Evolutionary conservation across 2,113 vertebrate species (phyloP).

Genomic region (Platycercus adscitus): DNA sequence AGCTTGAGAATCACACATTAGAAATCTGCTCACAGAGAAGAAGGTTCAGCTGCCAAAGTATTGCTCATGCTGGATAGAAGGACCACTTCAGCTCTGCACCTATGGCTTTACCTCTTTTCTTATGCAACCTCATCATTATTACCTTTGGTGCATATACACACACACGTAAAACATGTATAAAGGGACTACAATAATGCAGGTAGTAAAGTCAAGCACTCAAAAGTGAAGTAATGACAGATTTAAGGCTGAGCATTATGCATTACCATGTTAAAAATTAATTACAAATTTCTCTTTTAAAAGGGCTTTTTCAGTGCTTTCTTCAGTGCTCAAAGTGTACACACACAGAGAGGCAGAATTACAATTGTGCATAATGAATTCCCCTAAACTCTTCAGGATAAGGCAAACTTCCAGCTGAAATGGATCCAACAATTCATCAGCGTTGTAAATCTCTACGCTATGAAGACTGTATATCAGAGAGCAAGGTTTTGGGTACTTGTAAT

Average conservation of each 20-base stretch:
- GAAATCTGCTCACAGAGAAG: not conserved
- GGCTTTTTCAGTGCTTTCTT: not conserved
- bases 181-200: not conserved
- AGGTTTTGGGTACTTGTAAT: not conserved
- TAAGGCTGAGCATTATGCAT: not conserved
- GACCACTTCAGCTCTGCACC: not conserved
- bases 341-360: accelerated
- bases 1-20: not conserved
- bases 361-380: not conserved
- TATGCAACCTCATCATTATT: not conserved
- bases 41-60: not conserved
- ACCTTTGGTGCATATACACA: not conserved
- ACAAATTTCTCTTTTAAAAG: not conserved
- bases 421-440: not conserved
- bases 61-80: not conserved
- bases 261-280: not conserved
- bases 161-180: not conserved
- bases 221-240: not conserved
- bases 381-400: not conserved
- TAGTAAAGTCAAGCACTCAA: not conserved
- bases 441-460: not conserved
- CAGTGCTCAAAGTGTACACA: not conserved
- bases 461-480: not conserved
- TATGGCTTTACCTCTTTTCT: not conserved
- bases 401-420: not conserved